These are phyloP conservation scores for Phalera bucephala DNA, from an alignment of 2,888 invertebrate genomes.

Conservation along the genomic window DNA sequence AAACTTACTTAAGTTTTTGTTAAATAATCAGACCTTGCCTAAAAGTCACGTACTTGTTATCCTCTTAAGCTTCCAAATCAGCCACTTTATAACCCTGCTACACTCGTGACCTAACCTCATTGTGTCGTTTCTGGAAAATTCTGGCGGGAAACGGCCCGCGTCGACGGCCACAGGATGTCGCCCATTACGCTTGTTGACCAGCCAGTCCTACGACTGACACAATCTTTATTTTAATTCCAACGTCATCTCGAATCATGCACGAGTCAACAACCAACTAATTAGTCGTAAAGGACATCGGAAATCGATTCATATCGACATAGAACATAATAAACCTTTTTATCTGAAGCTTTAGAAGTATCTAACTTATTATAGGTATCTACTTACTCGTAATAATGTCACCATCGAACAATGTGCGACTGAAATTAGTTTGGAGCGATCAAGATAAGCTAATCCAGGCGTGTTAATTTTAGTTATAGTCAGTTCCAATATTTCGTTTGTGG, in stretches of 20 bases:
- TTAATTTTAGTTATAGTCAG: too few species aligned
- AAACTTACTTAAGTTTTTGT: too few species aligned
- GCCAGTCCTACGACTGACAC: conserved; percentile 41
- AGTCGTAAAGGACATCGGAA: not conserved
- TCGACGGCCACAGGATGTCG: conserved; percentile 59
- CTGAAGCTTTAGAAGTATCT: conserved; percentile 20
- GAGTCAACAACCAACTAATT: conserved; percentile 5
- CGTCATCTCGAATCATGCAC: conserved; percentile 20
- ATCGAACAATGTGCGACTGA: conserved; percentile 12
- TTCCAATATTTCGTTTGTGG: too few species aligned
- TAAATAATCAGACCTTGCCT: too few species aligned
- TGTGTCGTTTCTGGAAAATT: conserved; percentile 69
- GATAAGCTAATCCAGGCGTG: not conserved
- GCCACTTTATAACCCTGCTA: not conserved
- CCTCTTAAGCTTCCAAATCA: too few species aligned
- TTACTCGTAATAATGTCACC: conserved; percentile 22
- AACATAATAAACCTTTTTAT: conserved; percentile 16
- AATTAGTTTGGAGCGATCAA: not conserved
- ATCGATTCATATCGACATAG: conserved; percentile 11
- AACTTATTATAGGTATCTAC: too few species aligned
- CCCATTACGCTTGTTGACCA: conserved; percentile 65
- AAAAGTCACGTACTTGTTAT: too few species aligned
- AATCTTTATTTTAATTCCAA: conserved; percentile 40
- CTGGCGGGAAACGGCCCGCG: conserved; percentile 60
- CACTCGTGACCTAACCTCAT: conserved; percentile 26